Conservation (phyloP, 2,888 invertebrate genomes). For the Acheta domesticus region DNA sequence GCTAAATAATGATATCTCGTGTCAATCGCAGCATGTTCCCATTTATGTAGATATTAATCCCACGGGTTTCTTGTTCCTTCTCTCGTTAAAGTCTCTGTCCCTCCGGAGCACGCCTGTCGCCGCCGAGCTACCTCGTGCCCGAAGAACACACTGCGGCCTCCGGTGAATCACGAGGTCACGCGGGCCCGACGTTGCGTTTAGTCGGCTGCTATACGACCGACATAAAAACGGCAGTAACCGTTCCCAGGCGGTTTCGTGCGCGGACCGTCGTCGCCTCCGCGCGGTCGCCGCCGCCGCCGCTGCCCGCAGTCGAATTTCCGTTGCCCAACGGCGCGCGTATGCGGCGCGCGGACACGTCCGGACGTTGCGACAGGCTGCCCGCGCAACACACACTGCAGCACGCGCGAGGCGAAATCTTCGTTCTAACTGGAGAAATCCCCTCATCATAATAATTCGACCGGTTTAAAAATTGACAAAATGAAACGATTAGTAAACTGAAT, state of each 20-base stretch:
- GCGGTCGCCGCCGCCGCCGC: not conserved
- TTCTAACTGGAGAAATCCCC: too few species aligned
- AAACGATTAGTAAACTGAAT: too few species aligned
- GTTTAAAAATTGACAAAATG: too few species aligned
- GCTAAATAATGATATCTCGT: too few species aligned
- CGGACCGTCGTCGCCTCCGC: not conserved
- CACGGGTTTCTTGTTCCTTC: not conserved
- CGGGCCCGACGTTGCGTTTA: conserved; percentile 11
- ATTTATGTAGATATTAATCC: too few species aligned
- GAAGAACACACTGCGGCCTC: too few species aligned
- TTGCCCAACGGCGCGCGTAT: not conserved
- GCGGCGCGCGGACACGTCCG: not conserved
- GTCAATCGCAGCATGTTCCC: too few species aligned
- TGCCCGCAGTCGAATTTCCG: not conserved
- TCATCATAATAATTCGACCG: too few species aligned
- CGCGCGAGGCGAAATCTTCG: too few species aligned
- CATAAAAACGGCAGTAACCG: not conserved
- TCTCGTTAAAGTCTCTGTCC: not conserved
- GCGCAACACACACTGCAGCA: too few species aligned
- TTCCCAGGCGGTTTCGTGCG: conserved; percentile 5
- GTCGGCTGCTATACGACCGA: not conserved
- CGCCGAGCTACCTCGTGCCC: too few species aligned
- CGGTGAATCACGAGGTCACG: not conserved
- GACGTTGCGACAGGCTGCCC: not conserved
- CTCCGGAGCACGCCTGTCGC: not conserved